Evolutionary conservation across 2,113 vertebrate genomes (phyloP).

Genomic region (Nothocercus nigrocapillus): DNA sequence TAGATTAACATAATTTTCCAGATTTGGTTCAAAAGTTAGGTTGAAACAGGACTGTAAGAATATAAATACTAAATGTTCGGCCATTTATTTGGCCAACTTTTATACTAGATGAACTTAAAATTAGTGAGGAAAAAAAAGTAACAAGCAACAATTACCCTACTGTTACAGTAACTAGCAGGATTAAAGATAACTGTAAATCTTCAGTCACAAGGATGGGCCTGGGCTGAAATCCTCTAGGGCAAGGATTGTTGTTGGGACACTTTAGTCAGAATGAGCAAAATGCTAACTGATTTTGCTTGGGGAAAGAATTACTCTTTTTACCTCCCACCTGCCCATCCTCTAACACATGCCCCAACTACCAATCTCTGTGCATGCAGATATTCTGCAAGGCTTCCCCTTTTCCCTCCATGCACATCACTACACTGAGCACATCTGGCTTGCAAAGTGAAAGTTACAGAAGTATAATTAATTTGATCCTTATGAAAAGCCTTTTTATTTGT

Average conservation of each 20-base stretch:
- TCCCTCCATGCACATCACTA: no score
- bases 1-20: neutral
- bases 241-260: neutral
- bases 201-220: neutral
- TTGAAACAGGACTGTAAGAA: neutral
- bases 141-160: no score
- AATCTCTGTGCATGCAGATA: fast-evolving
- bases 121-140: no score
- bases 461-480: neutral
- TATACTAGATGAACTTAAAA: no score
- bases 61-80: no score
- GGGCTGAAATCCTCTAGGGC: neutral
- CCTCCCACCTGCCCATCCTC: neutral
- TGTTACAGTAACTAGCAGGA: no score
- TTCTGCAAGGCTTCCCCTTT: neutral
- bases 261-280: neutral
- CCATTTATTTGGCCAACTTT: no score
- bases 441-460: neutral
- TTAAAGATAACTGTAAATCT: no score
- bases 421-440: neutral
- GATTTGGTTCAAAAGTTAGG: neutral
- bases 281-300: neutral
- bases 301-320: neutral
- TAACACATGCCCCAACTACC: fast-evolving
- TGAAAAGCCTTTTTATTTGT: neutral